Base-by-base conservation (phyloP, 2,797 vertebrate genomes). In the Gymnoscopelus microlampas region DNA sequence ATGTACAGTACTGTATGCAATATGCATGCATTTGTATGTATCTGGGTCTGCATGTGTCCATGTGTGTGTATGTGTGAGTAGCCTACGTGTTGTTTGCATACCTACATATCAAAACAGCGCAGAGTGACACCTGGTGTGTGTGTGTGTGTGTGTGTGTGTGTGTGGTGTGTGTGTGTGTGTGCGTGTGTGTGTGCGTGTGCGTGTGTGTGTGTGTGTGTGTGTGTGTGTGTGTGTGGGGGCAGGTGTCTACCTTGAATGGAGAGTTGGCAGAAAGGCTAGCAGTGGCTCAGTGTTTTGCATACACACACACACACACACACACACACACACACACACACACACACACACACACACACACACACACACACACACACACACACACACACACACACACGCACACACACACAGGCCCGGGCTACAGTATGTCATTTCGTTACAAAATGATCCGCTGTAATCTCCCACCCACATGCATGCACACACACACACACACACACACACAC, bases 261-360 rank as follows among this genome's bases (percentile, higher is more conserved):
- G 19, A 19, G 19, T 72, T 62, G 54, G 24, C 68, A 71, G 58
- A 80, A 75, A 82, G 56, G 44, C 54, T 54, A 66, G 63, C 62
- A 72, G 56, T 73, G 76, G 57, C 77, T 80, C 81, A 71, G 72
- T 78, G 65, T 62, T 19, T 60, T 68, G 47, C 11, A 12, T 19
- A 29, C 59, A 48, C 23, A 58, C 62, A 51, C 48, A 61, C 9
- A 54, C 59, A 53, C 53, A 70, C 53, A 66, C 26, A 68, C 12
- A 53, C 50, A 59, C 14, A 13, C 19, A 51, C 50, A n/a, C n/a
- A n/a, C 59, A 48, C 15, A 58, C 63, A 48, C 48, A 60, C 9
- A 55, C 59, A 53, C 53, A 70, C 54, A 67, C 26, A 68, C 12
- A 53, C 50, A 60, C n/a, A 14, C 23, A 51, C 51, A 54, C 59